phyloP scores from a whole-genome alignment of 2,888 invertebrate species.

The Synergus japonicus region DNA sequence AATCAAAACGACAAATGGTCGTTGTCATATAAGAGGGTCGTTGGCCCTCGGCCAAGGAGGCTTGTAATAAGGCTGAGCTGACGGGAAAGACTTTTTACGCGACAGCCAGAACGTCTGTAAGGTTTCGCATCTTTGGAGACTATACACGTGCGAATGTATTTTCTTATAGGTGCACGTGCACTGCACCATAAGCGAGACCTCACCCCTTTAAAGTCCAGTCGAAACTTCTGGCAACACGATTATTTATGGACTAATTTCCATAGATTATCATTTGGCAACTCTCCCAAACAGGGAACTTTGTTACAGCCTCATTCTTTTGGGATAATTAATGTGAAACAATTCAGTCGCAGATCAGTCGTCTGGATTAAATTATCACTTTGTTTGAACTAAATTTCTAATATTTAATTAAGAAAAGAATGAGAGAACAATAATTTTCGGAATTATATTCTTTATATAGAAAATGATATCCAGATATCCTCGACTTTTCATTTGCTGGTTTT shows the following conservation, averaged over 20 bases:
- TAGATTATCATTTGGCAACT: slow-evolving; percentile 40
- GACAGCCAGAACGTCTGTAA: slow-evolving; percentile 53
- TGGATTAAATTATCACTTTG: not conserved
- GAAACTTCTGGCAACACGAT: slow-evolving; percentile 23
- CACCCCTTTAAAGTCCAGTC: not conserved
- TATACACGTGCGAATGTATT: slow-evolving; percentile 30
- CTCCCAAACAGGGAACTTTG: slow-evolving; percentile 27
- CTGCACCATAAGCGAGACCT: slow-evolving; percentile 11
- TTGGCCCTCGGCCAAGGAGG: slow-evolving; percentile 35
- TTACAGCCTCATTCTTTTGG: slow-evolving; percentile 8
- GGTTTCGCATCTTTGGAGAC: slow-evolving; percentile 49
- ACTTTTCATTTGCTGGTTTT: not conserved
- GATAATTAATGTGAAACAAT: slow-evolving; percentile 21
- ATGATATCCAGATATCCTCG: not conserved
- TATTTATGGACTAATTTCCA: slow-evolving; percentile 37
- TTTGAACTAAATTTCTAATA: not conserved
- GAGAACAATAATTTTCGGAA: no score
- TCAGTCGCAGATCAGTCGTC: not conserved
- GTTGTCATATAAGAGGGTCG: slow-evolving; percentile 31
- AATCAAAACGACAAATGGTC: slow-evolving; percentile 36
- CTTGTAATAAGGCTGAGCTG: slow-evolving; percentile 30
- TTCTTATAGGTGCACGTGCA: slow-evolving; percentile 33
- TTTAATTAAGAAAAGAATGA: not conserved
- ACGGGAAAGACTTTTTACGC: slow-evolving; percentile 50
- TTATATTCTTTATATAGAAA: no score